phyloP scores from a whole-genome alignment of 2,113 vertebrate species.

The Epinephelus lanceolatus region DNA sequence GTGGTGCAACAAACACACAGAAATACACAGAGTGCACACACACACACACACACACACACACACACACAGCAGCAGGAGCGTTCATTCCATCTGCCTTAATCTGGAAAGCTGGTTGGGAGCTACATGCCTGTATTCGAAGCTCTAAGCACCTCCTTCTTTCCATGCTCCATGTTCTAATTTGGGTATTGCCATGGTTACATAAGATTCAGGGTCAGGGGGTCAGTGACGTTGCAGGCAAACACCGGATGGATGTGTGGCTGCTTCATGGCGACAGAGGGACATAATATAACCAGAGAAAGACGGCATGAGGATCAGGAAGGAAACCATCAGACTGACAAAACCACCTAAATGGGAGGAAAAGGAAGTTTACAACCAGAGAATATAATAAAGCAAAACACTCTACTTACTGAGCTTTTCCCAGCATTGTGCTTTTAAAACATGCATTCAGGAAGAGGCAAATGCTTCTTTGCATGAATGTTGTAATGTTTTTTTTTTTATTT shows the following conservation, averaged over 20 bases:
- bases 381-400: slow-evolving; percentile 43
- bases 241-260: slow-evolving; percentile 63
- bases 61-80: neutral
- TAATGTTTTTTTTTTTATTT: slow-evolving; percentile 4
- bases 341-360: slow-evolving; percentile 60
- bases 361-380: slow-evolving; percentile 72
- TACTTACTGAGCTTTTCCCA: slow-evolving; percentile 50
- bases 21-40: neutral
- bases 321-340: slow-evolving; percentile 55
- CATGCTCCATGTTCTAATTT: slow-evolving; percentile 78
- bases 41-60: too few relatives aligned
- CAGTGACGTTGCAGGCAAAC: slow-evolving; percentile 64
- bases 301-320: slow-evolving; percentile 62
- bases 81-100: slow-evolving; percentile 70
- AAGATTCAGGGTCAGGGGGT: slow-evolving; percentile 82
- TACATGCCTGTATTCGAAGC: slow-evolving; percentile 49
- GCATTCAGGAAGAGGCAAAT: slow-evolving; percentile 38
- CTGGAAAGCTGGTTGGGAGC: slow-evolving; percentile 69
- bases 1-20: neutral
- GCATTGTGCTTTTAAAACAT: slow-evolving; percentile 43
- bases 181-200: slow-evolving; percentile 81
- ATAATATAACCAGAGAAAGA: slow-evolving; percentile 37
- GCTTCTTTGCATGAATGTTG: slow-evolving; percentile 1
- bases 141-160: slow-evolving; percentile 71
- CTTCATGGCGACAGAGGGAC: slow-evolving; percentile 40